Percentiles rank a stretch among this genome's conserved stretches.
These are phyloP conservation scores for Campylomormyrus tamandua DNA, from an alignment of 2,113 vertebrate genomes.

Conservation along the genomic window DNA sequence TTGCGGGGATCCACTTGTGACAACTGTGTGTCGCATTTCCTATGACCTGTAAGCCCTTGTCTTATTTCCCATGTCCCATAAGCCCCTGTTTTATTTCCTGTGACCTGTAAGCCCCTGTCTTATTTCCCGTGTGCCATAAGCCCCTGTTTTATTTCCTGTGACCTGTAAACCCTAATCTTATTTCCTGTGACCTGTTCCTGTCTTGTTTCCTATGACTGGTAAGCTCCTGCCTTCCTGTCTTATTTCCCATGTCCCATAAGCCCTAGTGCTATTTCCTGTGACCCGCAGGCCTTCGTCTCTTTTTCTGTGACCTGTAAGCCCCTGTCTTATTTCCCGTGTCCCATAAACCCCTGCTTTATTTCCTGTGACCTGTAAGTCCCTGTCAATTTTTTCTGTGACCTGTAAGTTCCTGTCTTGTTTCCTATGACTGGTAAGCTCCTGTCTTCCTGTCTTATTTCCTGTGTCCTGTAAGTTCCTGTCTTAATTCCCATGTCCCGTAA, in stretches of 20 bases:
- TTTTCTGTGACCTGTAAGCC: too few relatives aligned
- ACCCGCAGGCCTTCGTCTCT: too few relatives aligned
- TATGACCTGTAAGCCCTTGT: not conserved
- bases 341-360: too few relatives aligned
- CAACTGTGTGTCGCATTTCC: not conserved
- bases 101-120: too few relatives aligned
- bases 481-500: too few relatives aligned
- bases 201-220: too few relatives aligned
- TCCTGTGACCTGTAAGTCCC: not conserved
- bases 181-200: too few relatives aligned
- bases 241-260: too few relatives aligned
- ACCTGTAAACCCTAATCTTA: too few relatives aligned
- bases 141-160: not conserved
- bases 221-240: too few relatives aligned
- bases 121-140: not conserved
- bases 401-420: not conserved
- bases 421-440: not conserved
- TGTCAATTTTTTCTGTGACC: not conserved
- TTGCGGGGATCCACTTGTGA: not conserved
- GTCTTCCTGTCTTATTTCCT: not conserved
- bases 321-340: too few relatives aligned
- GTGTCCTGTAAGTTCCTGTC: not conserved
- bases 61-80: not conserved
- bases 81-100: not conserved
- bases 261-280: too few relatives aligned